Conservation (phyloP, 1,140 invertebrate genomes). For the Zaprionus nigranus region DNA sequence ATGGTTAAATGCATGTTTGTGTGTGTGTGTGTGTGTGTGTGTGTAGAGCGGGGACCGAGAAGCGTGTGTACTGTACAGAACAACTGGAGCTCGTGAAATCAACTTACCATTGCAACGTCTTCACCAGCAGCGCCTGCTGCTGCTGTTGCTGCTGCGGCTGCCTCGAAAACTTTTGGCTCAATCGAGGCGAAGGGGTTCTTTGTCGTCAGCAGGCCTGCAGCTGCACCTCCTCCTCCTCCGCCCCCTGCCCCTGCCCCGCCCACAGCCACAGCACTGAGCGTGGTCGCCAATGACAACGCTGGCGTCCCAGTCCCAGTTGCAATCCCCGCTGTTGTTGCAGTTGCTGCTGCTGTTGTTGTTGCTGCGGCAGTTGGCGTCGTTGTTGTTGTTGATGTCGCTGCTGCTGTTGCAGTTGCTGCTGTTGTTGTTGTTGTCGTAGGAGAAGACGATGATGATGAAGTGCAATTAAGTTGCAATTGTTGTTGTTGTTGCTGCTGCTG, state of each 20-base stretch:
- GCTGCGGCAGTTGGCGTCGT: conserved; percentile 9
- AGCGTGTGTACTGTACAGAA: conserved; percentile 33
- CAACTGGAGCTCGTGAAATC: conserved; percentile 47
- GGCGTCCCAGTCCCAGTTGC: conserved; percentile 12
- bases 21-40: conserved; percentile 10
- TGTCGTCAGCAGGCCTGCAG: conserved; percentile 26
- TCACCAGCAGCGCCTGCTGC: conserved; percentile 38
- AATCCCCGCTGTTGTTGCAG: conserved; percentile 12
- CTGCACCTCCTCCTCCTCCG: conserved; percentile 37
- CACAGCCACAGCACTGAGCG: conserved; percentile 8
- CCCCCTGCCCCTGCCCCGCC: conserved; percentile 8
- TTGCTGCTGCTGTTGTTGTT: conserved; percentile 6
- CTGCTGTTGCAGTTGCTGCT: conserved; percentile 15
- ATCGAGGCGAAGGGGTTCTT: conserved; percentile 47
- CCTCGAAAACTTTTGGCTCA: conserved; percentile 31
- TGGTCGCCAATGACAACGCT: conserved; percentile 17
- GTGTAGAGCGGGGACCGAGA: conserved; percentile 29
- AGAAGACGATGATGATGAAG: conserved; percentile 43
- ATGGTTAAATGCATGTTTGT: background rate
- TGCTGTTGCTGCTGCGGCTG: conserved; percentile 12
- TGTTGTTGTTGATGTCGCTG: conserved; percentile 6
- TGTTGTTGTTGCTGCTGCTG: conserved; percentile 62
- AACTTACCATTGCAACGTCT: conserved; percentile 76
- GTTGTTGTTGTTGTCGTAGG: conserved; percentile 34
- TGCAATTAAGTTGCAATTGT: conserved; percentile 71